phyloP scores from a whole-genome alignment of 2,888 invertebrate genomes.

The Caprella mutica region DNA sequence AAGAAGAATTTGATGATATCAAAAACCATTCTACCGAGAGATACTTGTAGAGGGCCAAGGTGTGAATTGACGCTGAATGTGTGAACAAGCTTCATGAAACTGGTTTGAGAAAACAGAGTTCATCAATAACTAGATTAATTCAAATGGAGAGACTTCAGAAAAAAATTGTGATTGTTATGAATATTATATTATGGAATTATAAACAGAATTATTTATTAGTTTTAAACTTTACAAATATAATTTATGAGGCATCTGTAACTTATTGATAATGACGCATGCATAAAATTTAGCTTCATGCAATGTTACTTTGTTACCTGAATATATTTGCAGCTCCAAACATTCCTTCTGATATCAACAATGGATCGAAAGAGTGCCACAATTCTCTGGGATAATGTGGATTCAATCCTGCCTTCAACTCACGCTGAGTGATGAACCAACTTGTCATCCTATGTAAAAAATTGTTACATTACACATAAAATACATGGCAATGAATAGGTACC shows the following conservation, averaged over 20 bases:
- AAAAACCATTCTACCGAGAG: conserved; percentile 54
- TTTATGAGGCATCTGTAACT: too few relatives aligned
- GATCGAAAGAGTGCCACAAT: conserved; percentile 84
- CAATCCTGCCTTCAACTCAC: conserved; percentile 54
- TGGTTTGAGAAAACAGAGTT: conserved; percentile 44
- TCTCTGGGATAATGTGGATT: conserved; percentile 67
- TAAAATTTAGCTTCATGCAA: not conserved
- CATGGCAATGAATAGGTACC: too few relatives aligned
- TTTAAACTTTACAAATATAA: too few relatives aligned
- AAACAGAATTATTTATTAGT: too few relatives aligned
- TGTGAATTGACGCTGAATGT: conserved; percentile 88
- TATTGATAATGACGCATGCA: too few relatives aligned
- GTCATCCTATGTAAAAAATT: conserved; percentile 30
- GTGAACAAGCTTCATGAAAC: conserved; percentile 80
- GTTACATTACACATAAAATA: too few relatives aligned
- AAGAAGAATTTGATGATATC: conserved; percentile 45
- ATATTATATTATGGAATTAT: too few relatives aligned
- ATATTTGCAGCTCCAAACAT: conserved; percentile 91
- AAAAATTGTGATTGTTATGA: too few relatives aligned
- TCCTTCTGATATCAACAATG: conserved; percentile 82
- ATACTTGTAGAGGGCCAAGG: conserved; percentile 81
- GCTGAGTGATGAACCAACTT: conserved; percentile 43
- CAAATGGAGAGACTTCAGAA: too few relatives aligned
- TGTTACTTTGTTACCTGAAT: conserved; percentile 52
- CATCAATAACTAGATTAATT: not conserved